Evolutionary conservation across 37 sponge, comb jelly and placozoan genomes (phyloP).

Genomic region (Spongilla lacustris): DNA sequence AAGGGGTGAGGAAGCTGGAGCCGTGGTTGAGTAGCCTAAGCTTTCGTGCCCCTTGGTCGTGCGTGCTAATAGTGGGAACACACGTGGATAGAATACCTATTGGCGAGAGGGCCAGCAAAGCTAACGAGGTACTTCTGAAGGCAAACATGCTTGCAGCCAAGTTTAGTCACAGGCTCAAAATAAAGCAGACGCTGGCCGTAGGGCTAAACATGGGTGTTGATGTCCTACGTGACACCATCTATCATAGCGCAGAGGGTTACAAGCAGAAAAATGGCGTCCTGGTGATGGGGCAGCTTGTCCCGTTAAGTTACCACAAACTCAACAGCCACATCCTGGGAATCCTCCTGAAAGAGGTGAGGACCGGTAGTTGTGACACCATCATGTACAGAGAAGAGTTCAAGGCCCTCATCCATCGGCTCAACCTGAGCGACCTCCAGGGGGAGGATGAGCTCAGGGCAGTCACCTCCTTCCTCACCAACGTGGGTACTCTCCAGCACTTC

Average conservation of each 20-base stretch:
- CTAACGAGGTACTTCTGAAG: background rate
- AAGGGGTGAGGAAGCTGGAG: conserved; percentile 58
- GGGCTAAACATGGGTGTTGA: conserved; percentile 20
- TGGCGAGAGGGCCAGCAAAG: background rate
- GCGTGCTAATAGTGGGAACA: conserved; percentile 75
- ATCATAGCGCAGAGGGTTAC: conserved; percentile 48
- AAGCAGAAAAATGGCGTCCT: conserved; percentile 7
- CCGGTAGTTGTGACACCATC: conserved; percentile 35
- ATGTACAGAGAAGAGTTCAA: conserved; percentile 57
- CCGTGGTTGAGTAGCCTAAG: conserved; percentile 82
- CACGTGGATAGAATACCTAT: conserved; percentile 54
- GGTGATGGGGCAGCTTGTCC: conserved; percentile 59
- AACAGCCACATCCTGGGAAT: conserved; percentile 28
- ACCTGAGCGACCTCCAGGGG: conserved; percentile 31
- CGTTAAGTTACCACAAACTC: conserved; percentile 68
- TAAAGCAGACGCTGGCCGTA: background rate
- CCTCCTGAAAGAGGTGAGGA: conserved; percentile 41
- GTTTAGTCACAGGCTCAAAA: background rate
- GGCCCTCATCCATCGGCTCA: conserved; percentile 34
- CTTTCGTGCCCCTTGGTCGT: conserved; percentile 41
- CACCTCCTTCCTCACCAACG: conserved; percentile 57
- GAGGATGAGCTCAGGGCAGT: conserved; percentile 66
- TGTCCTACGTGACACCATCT: conserved; percentile 55
- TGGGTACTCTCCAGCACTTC: conserved; percentile 71
- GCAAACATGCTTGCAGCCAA: background rate